Percentiles rank a stretch among this genome's conserved stretches.
Evolutionary conservation across 1,140 invertebrate genomes (phyloP).

Genomic region (Bombus cullumanus): DNA sequence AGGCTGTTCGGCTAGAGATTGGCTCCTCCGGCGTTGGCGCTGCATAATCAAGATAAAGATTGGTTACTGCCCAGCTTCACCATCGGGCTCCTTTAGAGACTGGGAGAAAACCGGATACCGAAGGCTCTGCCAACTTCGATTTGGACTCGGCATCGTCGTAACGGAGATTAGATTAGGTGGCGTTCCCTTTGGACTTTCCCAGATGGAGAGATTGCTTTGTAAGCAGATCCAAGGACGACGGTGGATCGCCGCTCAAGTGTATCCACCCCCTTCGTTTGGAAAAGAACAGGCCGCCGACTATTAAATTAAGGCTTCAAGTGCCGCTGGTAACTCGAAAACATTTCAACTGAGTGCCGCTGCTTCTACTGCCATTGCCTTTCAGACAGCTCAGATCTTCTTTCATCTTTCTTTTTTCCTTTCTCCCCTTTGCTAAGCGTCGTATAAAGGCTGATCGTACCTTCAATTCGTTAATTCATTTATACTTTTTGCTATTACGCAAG

Average conservation of each 20-base stretch:
- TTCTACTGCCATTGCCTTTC: not conserved
- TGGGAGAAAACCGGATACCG: constrained; percentile 40
- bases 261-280: constrained; percentile 51
- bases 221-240: constrained; percentile 72
- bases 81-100: constrained; percentile 39
- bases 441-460: not conserved
- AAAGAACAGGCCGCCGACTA: constrained; percentile 41
- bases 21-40: constrained; percentile 68
- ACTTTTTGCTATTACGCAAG: too few species aligned
- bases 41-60: constrained; percentile 78
- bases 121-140: constrained; percentile 76
- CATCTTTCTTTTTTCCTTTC: not conserved
- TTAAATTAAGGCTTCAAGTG: constrained; percentile 59
- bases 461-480: not conserved
- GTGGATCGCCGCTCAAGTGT: constrained; percentile 38
- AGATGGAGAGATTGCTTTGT: constrained; percentile 76
- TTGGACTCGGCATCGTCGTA: constrained; percentile 69
- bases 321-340: constrained; percentile 36
- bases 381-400: not conserved
- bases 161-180: constrained; percentile 77
- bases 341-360: constrained; percentile 13
- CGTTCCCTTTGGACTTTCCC: constrained; percentile 65
- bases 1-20: constrained; percentile 61
- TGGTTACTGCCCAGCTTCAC: constrained; percentile 63
- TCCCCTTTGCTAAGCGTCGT: too few species aligned